Conservation (phyloP, 2,113 vertebrate genomes). For the Phylloscopus trochiloides region DNA sequence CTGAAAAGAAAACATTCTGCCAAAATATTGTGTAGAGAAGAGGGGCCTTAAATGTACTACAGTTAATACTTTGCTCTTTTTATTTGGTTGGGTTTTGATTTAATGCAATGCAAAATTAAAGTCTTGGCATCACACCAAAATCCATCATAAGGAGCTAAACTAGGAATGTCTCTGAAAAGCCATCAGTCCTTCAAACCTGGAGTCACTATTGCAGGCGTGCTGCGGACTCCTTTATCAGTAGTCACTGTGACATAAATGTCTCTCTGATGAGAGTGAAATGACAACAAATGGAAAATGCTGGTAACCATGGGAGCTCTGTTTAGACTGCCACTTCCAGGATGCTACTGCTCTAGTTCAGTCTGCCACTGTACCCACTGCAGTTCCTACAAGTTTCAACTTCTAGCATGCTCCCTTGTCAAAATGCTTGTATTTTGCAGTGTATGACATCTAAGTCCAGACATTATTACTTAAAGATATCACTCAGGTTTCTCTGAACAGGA, state of each 20-base stretch:
- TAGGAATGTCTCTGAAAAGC: background rate
- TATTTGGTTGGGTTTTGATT: background rate
- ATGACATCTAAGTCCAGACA: background rate
- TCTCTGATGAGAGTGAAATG: constrained; percentile 2
- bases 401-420: background rate
- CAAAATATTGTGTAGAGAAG: background rate
- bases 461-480: background rate
- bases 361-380: background rate
- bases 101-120: background rate
- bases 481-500: background rate
- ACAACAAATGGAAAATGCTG: constrained; percentile 20
- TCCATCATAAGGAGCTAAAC: background rate
- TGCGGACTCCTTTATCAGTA: background rate
- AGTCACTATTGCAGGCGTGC: background rate
- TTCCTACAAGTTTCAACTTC: background rate
- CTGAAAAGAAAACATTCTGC: background rate
- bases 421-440: background rate
- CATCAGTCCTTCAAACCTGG: background rate
- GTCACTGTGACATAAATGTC: background rate
- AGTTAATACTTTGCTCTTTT: background rate
- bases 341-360: background rate
- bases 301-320: constrained; percentile 22
- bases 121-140: background rate
- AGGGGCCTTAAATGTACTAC: background rate
- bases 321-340: constrained; percentile 22